Percentiles rank a stretch among this genome's conserved stretches.
phyloP scores from a whole-genome alignment of 2,113 vertebrate species.

The Ginglymostoma cirratum region DNA sequence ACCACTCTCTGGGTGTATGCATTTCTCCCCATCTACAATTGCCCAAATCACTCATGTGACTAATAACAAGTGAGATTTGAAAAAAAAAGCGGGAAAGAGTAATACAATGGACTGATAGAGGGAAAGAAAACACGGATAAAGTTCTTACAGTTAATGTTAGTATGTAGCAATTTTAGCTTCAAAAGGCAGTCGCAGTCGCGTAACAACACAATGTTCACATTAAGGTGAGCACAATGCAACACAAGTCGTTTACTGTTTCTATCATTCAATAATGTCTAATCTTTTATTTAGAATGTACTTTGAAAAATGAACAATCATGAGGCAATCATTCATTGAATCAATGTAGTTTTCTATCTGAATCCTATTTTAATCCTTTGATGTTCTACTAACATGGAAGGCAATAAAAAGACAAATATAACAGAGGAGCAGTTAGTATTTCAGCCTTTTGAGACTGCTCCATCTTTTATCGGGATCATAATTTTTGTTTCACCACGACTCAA shows the following conservation, averaged over 20 bases:
- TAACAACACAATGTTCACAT: not conserved
- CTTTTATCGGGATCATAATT: not conserved
- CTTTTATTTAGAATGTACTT: not conserved
- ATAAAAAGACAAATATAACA: not conserved
- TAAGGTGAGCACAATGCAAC: not conserved
- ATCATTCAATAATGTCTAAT: not conserved
- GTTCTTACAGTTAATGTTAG: not conserved
- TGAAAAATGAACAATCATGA: not conserved
- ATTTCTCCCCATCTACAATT: too few relatives aligned
- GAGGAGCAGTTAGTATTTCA: not conserved
- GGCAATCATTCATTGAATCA: not conserved
- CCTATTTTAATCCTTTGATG: not conserved
- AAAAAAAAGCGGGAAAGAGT: not conserved
- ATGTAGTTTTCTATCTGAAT: not conserved
- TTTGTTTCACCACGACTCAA: not conserved
- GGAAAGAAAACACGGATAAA: not conserved
- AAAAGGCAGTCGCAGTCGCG: not conserved
- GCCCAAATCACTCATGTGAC: not conserved
- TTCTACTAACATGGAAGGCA: not conserved
- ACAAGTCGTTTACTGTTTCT: not conserved
- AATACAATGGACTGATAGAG: not conserved
- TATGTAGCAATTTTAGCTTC: not conserved
- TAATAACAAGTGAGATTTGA: not conserved
- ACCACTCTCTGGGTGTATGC: too few relatives aligned
- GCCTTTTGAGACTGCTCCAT: not conserved